Percentiles rank a stretch among this genome's conserved stretches.
Conservation (phyloP, 2,888 invertebrate genomes). For the Alloplasta piceator region DNA sequence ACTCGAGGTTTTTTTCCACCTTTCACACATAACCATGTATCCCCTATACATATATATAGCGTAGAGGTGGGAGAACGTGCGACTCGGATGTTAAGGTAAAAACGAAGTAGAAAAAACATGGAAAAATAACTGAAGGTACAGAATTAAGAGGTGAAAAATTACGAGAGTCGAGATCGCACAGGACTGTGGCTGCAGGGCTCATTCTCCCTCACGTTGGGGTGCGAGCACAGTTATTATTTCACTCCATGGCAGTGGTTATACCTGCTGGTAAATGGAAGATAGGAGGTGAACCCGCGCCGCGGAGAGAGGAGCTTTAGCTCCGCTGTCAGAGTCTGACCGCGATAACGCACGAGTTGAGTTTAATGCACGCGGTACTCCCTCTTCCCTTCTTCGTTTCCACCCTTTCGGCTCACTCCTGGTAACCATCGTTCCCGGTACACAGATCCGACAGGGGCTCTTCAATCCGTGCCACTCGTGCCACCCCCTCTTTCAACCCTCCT, state of each 20-base stretch:
- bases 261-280: constrained; percentile 61
- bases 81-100: constrained; percentile 22
- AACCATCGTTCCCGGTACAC: constrained; percentile 14
- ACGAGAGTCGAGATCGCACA: constrained; percentile 31
- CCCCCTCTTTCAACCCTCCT: neutral
- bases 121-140: constrained; percentile 34
- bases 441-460: constrained; percentile 24
- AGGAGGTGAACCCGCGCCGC: constrained; percentile 45
- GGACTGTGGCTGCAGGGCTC: neutral
- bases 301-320: constrained; percentile 49
- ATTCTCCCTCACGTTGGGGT: neutral
- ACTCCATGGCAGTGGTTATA: constrained; percentile 48
- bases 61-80: neutral
- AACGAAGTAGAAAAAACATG: too few species aligned
- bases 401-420: neutral
- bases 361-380: constrained; percentile 40
- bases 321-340: constrained; percentile 62
- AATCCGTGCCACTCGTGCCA: constrained; percentile 22
- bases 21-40: neutral
- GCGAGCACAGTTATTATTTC: constrained; percentile 61
- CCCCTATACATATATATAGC: constrained; percentile 1
- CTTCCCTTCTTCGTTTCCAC: neutral
- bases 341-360: constrained; percentile 66
- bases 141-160: constrained; percentile 61
- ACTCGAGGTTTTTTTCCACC: constrained; percentile 3